Evolutionary conservation across 2,797 vertebrate genomes (phyloP).

Genomic region (Tenualosa ilisha): DNA sequence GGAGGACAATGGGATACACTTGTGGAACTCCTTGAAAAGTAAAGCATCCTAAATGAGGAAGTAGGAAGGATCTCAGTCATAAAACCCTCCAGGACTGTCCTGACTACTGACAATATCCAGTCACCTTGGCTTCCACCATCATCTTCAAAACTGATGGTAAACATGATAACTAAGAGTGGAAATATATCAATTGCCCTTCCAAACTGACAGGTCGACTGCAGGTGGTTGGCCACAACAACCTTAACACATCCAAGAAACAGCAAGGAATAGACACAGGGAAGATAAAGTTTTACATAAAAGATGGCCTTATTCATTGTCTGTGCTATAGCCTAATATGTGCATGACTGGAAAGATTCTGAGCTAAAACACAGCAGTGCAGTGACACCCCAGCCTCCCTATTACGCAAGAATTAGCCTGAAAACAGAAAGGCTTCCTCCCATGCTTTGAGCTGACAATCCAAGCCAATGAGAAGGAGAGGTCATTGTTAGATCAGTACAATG

Average conservation of each 20-base stretch:
- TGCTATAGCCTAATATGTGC: neutral
- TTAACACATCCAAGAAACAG: too few species aligned
- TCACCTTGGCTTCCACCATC: neutral
- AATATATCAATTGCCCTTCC: neutral
- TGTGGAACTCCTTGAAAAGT: neutral
- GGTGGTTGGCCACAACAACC: neutral
- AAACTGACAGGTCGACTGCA: neutral
- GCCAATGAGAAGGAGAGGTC: constrained; percentile 76
- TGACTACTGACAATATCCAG: neutral
- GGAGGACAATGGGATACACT: constrained; percentile 10
- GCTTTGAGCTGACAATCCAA: constrained; percentile 69
- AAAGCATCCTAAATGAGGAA: neutral
- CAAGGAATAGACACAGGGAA: neutral
- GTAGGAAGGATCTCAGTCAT: neutral
- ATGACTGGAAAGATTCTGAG: neutral
- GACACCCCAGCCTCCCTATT: constrained; percentile 48
- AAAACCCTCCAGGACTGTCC: neutral
- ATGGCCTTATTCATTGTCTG: neutral
- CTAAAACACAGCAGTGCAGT: constrained; percentile 27
- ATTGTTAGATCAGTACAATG: constrained; percentile 89
- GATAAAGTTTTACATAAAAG: neutral
- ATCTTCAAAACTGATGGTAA: neutral
- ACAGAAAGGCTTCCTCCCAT: constrained; percentile 65
- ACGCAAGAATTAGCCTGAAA: constrained; percentile 60
- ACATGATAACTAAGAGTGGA: neutral